These are phyloP conservation scores for Drosophila limbata DNA, from an alignment of 2,888 invertebrate species.

Conservation along the genomic window DNA sequence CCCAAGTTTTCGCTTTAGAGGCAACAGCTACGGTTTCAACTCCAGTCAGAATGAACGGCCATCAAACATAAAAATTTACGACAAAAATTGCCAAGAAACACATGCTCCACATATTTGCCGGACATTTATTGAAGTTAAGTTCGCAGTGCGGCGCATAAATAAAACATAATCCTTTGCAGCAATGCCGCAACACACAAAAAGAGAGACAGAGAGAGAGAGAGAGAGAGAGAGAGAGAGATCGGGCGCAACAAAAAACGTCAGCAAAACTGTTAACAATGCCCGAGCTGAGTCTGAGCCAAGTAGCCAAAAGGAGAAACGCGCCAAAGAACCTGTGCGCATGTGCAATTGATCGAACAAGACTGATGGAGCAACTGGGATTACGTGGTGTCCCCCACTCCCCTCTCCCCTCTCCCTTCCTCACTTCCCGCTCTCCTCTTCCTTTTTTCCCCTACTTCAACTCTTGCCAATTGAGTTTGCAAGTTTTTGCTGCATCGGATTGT, in stretches of 20 bases:
- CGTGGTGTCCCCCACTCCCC: constrained; percentile 44
- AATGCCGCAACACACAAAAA: constrained; percentile 37
- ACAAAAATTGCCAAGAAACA: constrained; percentile 85
- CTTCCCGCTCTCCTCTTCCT: neutral
- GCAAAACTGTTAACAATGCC: constrained; percentile 71
- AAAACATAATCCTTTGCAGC: constrained; percentile 85
- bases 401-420: neutral
- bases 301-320: constrained; percentile 44
- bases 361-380: constrained; percentile 83
- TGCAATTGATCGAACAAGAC: constrained; percentile 85
- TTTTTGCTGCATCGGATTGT: constrained; percentile 72
- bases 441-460: constrained; percentile 22
- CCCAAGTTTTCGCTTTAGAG: constrained; percentile 22
- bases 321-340: constrained; percentile 79
- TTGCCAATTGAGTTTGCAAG: constrained; percentile 77
- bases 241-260: constrained; percentile 26
- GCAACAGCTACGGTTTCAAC: neutral
- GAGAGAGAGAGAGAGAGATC: constrained; percentile 32
- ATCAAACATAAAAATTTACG: constrained; percentile 82
- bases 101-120: constrained; percentile 86
- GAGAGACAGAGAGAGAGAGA: neutral
- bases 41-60: constrained; percentile 28
- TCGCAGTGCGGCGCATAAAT: constrained; percentile 85
- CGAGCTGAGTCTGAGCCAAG: constrained; percentile 1
- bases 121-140: constrained; percentile 86